phyloP scores from a whole-genome alignment of 2,113 vertebrate genomes.

The Hystrix cristata region DNA sequence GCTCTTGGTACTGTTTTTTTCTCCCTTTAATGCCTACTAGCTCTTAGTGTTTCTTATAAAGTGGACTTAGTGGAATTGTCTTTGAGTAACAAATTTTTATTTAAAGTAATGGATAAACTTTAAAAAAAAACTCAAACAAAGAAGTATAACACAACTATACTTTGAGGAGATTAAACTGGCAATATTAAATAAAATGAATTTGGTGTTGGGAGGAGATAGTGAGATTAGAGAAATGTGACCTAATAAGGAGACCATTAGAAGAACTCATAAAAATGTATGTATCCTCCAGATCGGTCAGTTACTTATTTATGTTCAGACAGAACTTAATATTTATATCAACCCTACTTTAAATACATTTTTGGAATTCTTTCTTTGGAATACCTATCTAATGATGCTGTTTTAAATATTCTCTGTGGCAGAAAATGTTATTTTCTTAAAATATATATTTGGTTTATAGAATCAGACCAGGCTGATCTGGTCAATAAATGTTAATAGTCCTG shows the following conservation, averaged over 20 bases:
- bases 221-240: neutral
- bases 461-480: neutral
- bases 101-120: neutral
- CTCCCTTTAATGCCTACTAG: neutral
- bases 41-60: neutral
- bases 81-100: neutral
- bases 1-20: neutral
- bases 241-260: slow-evolving; percentile 3
- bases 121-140: neutral
- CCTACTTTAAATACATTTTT: neutral
- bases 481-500: neutral
- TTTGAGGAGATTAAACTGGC: neutral
- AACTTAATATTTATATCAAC: neutral
- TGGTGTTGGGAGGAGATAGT: neutral
- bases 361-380: slow-evolving; percentile 45
- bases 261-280: neutral
- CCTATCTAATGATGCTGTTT: neutral
- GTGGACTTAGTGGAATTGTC: neutral
- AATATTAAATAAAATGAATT: neutral
- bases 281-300: slow-evolving; percentile 23
- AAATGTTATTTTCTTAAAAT: slow-evolving; percentile 12
- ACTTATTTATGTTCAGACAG: slow-evolving; percentile 37
- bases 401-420: neutral
- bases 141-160: neutral
- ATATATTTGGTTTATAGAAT: slow-evolving; percentile 3